Conservation (phyloP, 1,140 invertebrate species). For the Steinernema khuongi region DNA sequence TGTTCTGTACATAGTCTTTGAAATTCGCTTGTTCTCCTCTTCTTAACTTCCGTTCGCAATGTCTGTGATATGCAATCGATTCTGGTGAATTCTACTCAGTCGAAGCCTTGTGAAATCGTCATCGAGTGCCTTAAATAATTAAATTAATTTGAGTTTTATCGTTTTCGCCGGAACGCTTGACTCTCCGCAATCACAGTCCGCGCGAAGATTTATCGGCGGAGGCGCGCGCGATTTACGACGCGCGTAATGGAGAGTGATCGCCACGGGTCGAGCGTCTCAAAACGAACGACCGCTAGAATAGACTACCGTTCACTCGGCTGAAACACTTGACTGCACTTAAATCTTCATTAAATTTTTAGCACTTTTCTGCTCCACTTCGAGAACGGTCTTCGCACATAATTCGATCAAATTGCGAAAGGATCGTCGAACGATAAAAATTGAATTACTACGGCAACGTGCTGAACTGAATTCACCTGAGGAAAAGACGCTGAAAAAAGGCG, state of each 20-base stretch:
- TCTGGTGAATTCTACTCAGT: slow-evolving; percentile 5
- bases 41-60: background rate
- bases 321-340: background rate
- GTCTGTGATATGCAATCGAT: slow-evolving; percentile 2
- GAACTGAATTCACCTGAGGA: too few relatives aligned
- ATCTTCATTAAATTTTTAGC: background rate
- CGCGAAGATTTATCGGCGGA: background rate
- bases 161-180: background rate
- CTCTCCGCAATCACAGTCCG: background rate
- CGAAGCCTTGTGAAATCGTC: background rate
- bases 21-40: background rate
- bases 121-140: slow-evolving; percentile 6
- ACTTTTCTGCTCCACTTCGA: background rate
- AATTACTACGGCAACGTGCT: too few relatives aligned
- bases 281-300: background rate
- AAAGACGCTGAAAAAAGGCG: too few relatives aligned
- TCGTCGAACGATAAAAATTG: too few relatives aligned
- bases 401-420: too few relatives aligned
- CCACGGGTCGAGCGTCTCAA: background rate
- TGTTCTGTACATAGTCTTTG: slow-evolving; percentile 8
- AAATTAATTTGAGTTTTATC: slow-evolving; percentile 11
- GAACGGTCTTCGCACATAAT: background rate
- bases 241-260: slow-evolving; percentile 14
- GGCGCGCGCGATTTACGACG: background rate
- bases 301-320: background rate